Percentiles rank a stretch among this genome's conserved stretches.
phyloP scores from a whole-genome alignment of 2,797 vertebrate species.

The Falco rusticolus region DNA sequence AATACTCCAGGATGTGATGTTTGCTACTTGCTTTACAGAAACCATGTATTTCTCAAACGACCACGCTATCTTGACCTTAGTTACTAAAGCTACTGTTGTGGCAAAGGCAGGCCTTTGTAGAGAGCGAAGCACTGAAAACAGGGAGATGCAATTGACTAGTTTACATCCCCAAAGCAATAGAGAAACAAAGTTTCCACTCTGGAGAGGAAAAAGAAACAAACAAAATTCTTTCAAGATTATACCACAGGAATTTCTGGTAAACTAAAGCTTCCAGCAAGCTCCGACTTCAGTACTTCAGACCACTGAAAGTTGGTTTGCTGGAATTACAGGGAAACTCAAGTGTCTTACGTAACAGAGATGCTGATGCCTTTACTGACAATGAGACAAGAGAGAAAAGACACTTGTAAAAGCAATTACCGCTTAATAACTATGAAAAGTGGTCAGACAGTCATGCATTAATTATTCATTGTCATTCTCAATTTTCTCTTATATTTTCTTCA shows the following conservation, averaged over 20 bases:
- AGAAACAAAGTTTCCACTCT: neutral
- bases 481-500: neutral
- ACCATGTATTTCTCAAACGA: neutral
- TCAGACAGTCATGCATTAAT: neutral
- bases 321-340: neutral
- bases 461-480: neutral
- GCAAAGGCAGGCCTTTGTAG: neutral
- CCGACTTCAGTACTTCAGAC: neutral
- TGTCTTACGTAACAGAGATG: neutral
- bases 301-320: neutral
- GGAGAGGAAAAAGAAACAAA: too few relatives aligned
- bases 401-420: neutral
- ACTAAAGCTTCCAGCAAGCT: neutral
- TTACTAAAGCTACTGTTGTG: neutral
- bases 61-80: neutral
- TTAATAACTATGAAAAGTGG: neutral
- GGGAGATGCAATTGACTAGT: neutral
- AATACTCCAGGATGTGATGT: neutral
- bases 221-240: neutral
- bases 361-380: neutral
- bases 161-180: neutral
- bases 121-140: neutral
- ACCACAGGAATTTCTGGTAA: neutral
- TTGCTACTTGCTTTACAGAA: neutral
- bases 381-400: neutral